phyloP scores from a whole-genome alignment of 1,140 invertebrate species.

The Aphidius gifuensis region DNA sequence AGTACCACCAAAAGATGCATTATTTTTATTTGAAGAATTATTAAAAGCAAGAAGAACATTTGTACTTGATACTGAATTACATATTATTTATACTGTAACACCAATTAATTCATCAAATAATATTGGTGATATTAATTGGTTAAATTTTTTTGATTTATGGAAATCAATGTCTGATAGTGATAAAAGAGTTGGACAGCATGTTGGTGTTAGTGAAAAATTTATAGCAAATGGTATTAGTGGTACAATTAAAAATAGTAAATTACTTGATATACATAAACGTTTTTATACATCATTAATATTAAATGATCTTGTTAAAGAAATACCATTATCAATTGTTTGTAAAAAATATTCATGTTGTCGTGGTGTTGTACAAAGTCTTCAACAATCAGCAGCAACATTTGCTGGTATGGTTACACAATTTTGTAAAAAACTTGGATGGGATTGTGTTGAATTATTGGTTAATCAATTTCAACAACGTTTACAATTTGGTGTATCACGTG shows the following conservation, averaged over 20 bases:
- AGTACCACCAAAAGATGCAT: conserved; percentile 86
- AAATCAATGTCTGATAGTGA: conserved; percentile 75
- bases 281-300: conserved; percentile 92
- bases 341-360: conserved; percentile 81
- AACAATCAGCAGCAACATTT: conserved; percentile 94
- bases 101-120: conserved; percentile 79
- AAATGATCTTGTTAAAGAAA: conserved; percentile 90
- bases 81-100: conserved; percentile 91
- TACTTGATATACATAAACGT: conserved; percentile 59
- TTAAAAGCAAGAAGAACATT: conserved; percentile 85
- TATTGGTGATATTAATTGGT: conserved; percentile 83
- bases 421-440: conserved; percentile 90
- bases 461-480: conserved; percentile 91
- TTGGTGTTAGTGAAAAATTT: conserved; percentile 89
- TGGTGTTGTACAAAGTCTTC: conserved; percentile 87
- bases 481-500: conserved; percentile 90
- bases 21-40: conserved; percentile 86
- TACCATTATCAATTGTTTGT: conserved; percentile 74
- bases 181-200: conserved; percentile 83
- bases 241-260: conserved; percentile 58
- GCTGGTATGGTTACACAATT: conserved; percentile 94
- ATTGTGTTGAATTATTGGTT: conserved; percentile 83
- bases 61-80: conserved; percentile 91
- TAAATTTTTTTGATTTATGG: conserved; percentile 81
- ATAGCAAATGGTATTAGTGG: conserved; percentile 77